A percentile compares a stretch with the other conserved stretches of the same genome.
Evolutionary conservation across 2,888 invertebrate genomes (phyloP).

Genomic region (Orgyia antiqua): DNA sequence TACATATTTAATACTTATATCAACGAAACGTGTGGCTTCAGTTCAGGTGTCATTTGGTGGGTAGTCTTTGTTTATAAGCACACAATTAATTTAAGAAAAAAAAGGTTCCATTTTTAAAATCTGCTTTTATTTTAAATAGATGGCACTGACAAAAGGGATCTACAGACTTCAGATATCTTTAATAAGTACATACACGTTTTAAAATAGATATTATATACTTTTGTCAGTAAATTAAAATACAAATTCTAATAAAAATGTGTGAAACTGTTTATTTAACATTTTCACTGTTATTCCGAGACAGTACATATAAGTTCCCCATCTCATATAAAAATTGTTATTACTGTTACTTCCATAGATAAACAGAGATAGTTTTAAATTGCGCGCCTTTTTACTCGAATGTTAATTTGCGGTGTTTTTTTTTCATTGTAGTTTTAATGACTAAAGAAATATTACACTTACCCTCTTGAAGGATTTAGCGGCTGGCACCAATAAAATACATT

Average conservation of each 20-base stretch:
- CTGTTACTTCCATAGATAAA: conserved; percentile 28
- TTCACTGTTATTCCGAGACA: conserved; percentile 29
- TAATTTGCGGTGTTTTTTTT: too few relatives aligned
- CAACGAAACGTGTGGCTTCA: conserved; percentile 71
- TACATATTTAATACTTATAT: conserved; percentile 74
- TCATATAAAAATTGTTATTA: conserved; percentile 39
- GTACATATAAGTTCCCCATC: conserved; percentile 27
- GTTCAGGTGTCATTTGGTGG: conserved; percentile 73
- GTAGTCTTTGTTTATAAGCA: conserved; percentile 67
- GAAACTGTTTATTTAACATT: too few relatives aligned
- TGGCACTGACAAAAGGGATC: conserved; percentile 50
- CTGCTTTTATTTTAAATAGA: conserved; percentile 29
- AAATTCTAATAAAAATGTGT: too few relatives aligned
- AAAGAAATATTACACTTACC: too few relatives aligned
- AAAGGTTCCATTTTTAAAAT: conserved; percentile 29
- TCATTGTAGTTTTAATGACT: too few relatives aligned
- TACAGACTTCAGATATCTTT: conserved; percentile 24
- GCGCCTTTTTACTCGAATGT: too few relatives aligned
- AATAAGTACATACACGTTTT: conserved; percentile 31
- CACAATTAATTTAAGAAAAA: conserved; percentile 35
- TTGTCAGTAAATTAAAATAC: conserved; percentile 37
- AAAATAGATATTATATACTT: conserved; percentile 30
- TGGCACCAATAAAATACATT: too few relatives aligned
- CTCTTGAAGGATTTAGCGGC: too few relatives aligned
- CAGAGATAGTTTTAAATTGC: too few relatives aligned